Conservation (phyloP, 53 echinoderm and acorn worm species). For the Pentamera pediparva region DNA sequence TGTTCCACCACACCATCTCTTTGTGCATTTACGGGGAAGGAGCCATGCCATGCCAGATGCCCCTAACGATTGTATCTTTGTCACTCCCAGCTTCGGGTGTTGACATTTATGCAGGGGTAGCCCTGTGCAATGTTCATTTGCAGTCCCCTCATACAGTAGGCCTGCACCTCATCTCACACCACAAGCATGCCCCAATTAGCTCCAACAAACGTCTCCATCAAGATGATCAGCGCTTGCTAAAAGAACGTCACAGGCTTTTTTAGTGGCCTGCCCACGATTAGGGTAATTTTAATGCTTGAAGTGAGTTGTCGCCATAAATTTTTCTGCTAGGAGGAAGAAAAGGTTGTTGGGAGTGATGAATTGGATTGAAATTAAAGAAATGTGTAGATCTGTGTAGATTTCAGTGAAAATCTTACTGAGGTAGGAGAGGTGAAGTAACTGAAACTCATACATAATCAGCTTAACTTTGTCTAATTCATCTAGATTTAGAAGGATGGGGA, state of each 20-base stretch:
- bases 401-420: no score
- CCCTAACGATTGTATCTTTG: neutral
- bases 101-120: slow-evolving; percentile 21
- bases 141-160: slow-evolving; percentile 5
- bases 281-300: slow-evolving; percentile 15
- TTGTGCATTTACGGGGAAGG: no score
- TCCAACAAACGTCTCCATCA: slow-evolving; percentile 30
- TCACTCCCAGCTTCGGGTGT: neutral
- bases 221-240: neutral
- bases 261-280: neutral
- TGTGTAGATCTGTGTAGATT: no score
- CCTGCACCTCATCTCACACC: slow-evolving; percentile 7
- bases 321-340: no score
- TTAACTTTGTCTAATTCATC: no score
- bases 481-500: no score
- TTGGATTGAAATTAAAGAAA: neutral
- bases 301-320: slow-evolving; percentile 5
- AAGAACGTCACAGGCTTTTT: no score
- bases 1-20: no score
- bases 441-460: no score
- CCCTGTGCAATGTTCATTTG: slow-evolving; percentile 12
- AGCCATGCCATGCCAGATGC: no score
- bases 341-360: neutral
- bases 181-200: slow-evolving; percentile 27
- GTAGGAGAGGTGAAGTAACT: no score